Percentiles rank a stretch among this genome's conserved stretches.
These are phyloP conservation scores for Lagria hirta DNA, from an alignment of 2,888 invertebrate species.

Conservation along the genomic window DNA sequence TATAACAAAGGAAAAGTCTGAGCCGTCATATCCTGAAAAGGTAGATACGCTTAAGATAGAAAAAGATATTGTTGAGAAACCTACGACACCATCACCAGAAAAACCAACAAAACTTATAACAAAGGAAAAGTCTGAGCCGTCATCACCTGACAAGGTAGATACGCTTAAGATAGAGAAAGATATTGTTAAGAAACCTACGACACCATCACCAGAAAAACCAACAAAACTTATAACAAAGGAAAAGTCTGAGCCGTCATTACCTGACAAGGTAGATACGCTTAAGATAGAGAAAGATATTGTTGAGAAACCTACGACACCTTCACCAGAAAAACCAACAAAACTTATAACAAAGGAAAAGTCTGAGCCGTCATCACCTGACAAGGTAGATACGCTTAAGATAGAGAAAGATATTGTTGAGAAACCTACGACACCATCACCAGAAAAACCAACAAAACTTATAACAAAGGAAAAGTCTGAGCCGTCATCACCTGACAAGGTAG, in stretches of 20 bases:
- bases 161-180: neutral
- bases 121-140: neutral
- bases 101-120: slow-evolving; percentile 2
- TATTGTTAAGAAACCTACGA: slow-evolving; percentile 8
- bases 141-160: slow-evolving; percentile 3
- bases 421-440: too few relatives aligned
- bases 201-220: slow-evolving; percentile 15
- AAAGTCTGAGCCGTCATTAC: too few relatives aligned
- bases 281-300: too few relatives aligned
- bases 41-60: slow-evolving; percentile 5
- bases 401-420: too few relatives aligned
- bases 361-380: too few relatives aligned
- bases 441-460: slow-evolving; percentile 1
- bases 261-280: too few relatives aligned
- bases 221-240: too few relatives aligned
- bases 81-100: slow-evolving; percentile 3
- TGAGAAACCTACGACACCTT: too few relatives aligned
- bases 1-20: slow-evolving; percentile 4
- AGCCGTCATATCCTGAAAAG: slow-evolving; percentile 2
- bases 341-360: too few relatives aligned
- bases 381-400: too few relatives aligned
- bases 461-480: slow-evolving; percentile 2
- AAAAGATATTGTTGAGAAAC: slow-evolving; percentile 4
- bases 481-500: slow-evolving; percentile 1
- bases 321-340: too few relatives aligned